Base-by-base conservation (phyloP, 2,797 vertebrate genomes). In the Amazona finschi region DNA sequence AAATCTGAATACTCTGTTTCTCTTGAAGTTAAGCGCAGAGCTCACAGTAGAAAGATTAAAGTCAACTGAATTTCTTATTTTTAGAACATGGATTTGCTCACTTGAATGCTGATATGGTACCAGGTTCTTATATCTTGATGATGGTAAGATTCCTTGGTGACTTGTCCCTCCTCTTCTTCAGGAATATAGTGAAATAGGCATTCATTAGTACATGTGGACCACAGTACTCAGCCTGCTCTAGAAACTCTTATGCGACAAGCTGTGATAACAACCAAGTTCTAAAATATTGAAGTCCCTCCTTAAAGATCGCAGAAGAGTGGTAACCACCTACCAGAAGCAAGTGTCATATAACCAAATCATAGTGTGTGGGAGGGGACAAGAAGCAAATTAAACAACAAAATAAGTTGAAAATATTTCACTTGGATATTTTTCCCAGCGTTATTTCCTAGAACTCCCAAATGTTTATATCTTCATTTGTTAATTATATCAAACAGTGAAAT, bases 31-130 rank as follows among this genome's bases (percentile, higher is more conserved):
- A 97, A 97, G 97, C 98, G 98, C 97, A 98, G 98, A 98, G 98
- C 97, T 98, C 97, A 97, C 87, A 97, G 98, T 97, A 98, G 98
- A 98, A 98, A 98, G 98, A 98, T 98, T 97, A 97, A 89, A 97
- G 97, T 97, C 88, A 95, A 76, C 39, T 31, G 62, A 60, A 76
- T 90, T 93, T 91, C 89, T 97, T 94, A 89, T 93, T 95, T 93
- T 96, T 89, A 95, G 96, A 97, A 97, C 71, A 92, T 8, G 24
- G 97, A 97, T 97, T 70, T 89, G 52, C 60, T 94, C 70, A 81
- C 76, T 89, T 84, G 91, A 87, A 92, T 93, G 73, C 25, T 71
- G 83, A 91, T 90, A 47, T 1, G 15, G 17, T 65, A 93, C 75
- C 69, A 65, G 53, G 30, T 74, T 87, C 43, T 83, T 19, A 3